Evolutionary conservation across 2,113 vertebrate genomes (phyloP).

Genomic region (Todiramphus chloris): DNA sequence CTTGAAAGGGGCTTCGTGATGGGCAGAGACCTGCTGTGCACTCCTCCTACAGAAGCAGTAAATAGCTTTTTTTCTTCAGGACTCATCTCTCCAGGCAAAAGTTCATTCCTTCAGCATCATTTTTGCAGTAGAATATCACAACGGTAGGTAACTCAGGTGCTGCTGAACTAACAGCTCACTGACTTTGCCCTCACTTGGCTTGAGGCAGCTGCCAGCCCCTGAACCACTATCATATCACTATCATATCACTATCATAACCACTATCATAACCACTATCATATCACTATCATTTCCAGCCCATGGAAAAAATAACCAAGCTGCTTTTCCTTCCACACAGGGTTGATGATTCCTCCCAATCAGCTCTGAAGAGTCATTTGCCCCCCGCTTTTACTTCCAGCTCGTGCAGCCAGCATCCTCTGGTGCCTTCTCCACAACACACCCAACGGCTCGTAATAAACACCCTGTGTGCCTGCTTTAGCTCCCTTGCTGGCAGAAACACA

Average conservation of each 20-base stretch:
- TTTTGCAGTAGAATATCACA: not conserved
- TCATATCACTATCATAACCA: too few relatives aligned
- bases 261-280: not conserved
- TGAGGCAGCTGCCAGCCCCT: not conserved
- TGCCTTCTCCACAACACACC: not conserved
- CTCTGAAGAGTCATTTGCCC: not conserved
- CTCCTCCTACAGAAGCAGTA: not conserved
- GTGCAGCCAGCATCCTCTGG: rapidly evolving
- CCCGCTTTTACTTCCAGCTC: not conserved
- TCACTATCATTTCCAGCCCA: too few relatives aligned
- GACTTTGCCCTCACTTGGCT: not conserved
- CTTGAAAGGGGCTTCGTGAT: not conserved
- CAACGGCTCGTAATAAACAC: not conserved
- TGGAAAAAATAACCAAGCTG: not conserved
- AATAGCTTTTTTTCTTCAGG: not conserved
- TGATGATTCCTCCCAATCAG: not conserved
- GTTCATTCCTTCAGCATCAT: not conserved
- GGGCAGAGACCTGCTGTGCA: not conserved
- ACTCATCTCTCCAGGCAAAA: not conserved
- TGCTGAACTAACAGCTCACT: not conserved
- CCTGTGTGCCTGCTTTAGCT: not conserved
- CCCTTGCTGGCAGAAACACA: not conserved
- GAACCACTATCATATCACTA: not conserved
- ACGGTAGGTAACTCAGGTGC: rapidly evolving
- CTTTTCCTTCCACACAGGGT: not conserved